Evolutionary conservation across 2,888 invertebrate species (phyloP), one percentile per base, ranked within the genome.

Genomic region (Dasysyrphus albostriatus): DNA sequence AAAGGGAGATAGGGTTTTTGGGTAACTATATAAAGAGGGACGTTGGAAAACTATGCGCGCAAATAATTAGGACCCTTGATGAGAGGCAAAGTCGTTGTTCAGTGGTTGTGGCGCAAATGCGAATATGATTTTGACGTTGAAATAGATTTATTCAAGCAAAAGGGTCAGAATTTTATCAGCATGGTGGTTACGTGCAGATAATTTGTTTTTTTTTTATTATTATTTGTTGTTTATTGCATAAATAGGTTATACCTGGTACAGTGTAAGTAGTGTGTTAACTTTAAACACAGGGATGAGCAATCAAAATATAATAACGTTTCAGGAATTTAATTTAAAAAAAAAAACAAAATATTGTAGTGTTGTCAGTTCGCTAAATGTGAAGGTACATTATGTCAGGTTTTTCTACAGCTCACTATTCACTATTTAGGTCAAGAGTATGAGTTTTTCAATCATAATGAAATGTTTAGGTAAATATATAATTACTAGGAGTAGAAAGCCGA

Each of bases 11-110:
- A 5, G 34, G 3, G 32, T 3, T 24, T 24, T 2, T 1, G 3
- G 32, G 7, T 24, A 47, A n/a, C n/a, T 1, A 9, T 4, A 1
- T 12, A 54, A 0, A 8, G 24, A n/a, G 29, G 14, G 14, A n/a
- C 4, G 32, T 12, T 59, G 16, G 29, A 14, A 29, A 58, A 74
- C 47, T 34, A 12, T 69, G 54, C 61, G 61, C 69, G 69, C 81
- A 81, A 77, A 82, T 82, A 85, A 85, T 85, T 82, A 78, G 81
- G 74, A 75, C 42, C 69, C 81, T 73, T 85, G 85, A 77, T 85
- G 81, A 81, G 81, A 58, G 74, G 56, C 47, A 67, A 34, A 54
- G 54, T 54, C 61, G 69, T 59, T 77, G 65, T 72, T 75, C 16
- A 14, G n/a, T 47, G 61, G 56, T 47, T 42, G 37, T 67, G 49